Conservation (phyloP, 2,113 vertebrate genomes). For the Monopterus albus region DNA sequence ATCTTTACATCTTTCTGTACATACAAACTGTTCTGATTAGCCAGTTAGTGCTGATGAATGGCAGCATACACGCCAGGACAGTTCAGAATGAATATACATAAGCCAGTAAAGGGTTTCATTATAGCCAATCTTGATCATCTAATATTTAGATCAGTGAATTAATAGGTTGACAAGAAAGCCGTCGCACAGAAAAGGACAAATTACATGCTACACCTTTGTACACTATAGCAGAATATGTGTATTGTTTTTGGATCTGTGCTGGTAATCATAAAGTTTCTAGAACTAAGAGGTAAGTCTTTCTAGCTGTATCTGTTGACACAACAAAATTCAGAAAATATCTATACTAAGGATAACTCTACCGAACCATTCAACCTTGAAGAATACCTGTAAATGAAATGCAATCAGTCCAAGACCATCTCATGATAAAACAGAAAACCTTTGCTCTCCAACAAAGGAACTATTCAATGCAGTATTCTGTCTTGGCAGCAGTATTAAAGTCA, state of each 20-base stretch:
- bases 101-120: no score
- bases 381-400: background rate
- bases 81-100: no score
- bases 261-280: background rate
- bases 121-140: background rate
- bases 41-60: background rate
- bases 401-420: constrained; percentile 30
- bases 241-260: constrained; percentile 2
- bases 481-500: constrained; percentile 56
- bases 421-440: no score
- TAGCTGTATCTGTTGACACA: background rate
- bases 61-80: background rate
- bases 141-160: background rate
- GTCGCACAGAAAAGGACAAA: background rate
- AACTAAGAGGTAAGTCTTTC: background rate
- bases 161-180: background rate
- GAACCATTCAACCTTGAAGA: background rate
- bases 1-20: constrained; percentile 7
- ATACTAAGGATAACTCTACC: background rate
- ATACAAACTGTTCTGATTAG: constrained; percentile 23
- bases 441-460: constrained; percentile 40
- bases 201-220: background rate
- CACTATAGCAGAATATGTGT: background rate
- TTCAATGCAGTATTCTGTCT: constrained; percentile 50
- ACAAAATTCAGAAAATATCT: constrained; percentile 6